Evolutionary conservation across 2,888 invertebrate genomes (phyloP).

Genomic region (Dolichomitus sp.): DNA sequence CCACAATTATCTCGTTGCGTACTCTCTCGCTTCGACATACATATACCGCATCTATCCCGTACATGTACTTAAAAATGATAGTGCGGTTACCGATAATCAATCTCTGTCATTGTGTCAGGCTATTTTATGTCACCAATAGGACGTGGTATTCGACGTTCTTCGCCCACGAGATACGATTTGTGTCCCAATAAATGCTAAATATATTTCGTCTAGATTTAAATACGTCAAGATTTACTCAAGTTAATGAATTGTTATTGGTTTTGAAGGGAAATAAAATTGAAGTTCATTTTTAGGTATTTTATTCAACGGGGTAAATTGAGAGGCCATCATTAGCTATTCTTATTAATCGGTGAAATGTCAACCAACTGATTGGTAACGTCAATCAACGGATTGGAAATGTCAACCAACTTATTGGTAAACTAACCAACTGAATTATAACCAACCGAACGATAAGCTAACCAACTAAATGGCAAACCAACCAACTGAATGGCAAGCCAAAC

Average conservation of each 20-base stretch:
- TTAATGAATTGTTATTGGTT: not conserved
- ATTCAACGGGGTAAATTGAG: not conserved
- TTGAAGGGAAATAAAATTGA: not conserved
- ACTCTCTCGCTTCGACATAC: constrained; percentile 16
- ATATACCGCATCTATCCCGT: constrained; percentile 1
- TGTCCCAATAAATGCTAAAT: not conserved
- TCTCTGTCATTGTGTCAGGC: not conserved
- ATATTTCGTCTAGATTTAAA: not conserved
- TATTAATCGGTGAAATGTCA: constrained; percentile 56
- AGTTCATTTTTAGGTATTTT: not conserved
- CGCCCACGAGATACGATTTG: not conserved
- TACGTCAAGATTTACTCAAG: not conserved
- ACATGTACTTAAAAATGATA: constrained; percentile 12
- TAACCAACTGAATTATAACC: too few relatives aligned
- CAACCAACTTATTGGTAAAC: too few relatives aligned
- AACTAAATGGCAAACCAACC: too few relatives aligned
- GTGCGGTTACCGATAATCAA: not conserved
- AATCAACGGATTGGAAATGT: too few relatives aligned
- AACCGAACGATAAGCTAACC: too few relatives aligned
- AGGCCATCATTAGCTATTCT: not conserved
- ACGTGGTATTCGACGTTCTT: not conserved
- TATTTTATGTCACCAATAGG: not conserved
- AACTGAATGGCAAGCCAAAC: too few relatives aligned
- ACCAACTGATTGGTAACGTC: too few relatives aligned
- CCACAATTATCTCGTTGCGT: constrained; percentile 48